Base-by-base conservation (phyloP, 2,797 vertebrate genomes). In the Nasua narica region DNA sequence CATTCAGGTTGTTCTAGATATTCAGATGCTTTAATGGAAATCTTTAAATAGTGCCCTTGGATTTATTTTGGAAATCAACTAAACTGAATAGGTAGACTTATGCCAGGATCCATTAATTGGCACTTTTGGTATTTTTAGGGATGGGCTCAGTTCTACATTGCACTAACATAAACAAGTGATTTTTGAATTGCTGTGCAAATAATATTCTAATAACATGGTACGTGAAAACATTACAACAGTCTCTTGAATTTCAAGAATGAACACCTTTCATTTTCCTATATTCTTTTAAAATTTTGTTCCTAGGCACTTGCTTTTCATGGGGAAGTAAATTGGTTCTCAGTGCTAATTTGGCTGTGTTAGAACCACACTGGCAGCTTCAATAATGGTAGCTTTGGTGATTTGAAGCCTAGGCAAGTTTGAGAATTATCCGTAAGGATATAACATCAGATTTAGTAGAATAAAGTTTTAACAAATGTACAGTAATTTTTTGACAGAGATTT, bases 1-100 rank as follows among this genome's bases (percentile, higher is more conserved):
- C 62, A 82, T 56, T 92, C 56, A 52, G 46, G 82, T 95, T 76
- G 65, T 77, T 91, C 94, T 92, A 89, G 74, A 76, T 76, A 70
- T 62, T 92, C 56, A 67, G 0, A 4, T 54, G 52, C 84, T 90
- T 85, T 84, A 78, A 40, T 91, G 78, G 90, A 83, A 91, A 84
- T 88, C 40, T 94, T 67, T 96, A 65, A 89, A 60, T 29, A 77
- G 54, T 84, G 43, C 46, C n/a, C 19, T 50, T 81, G 76, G 60
- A 50, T 48, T 96, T 65, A 70, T 83, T 95, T 91, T 92, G 18
- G 84, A 14, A 54, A 40, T 62, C 29, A 46, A 32, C 52, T 97
- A 48, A 95, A 54, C 27, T 77, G 32, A 91, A 81, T 87, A 95
- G 65, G n/a, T 52, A 88, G 74, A 67, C 43, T 84, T 85, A 65